Conservation (phyloP, 1,140 invertebrate genomes). For the Sarcophaga bullata region DNA sequence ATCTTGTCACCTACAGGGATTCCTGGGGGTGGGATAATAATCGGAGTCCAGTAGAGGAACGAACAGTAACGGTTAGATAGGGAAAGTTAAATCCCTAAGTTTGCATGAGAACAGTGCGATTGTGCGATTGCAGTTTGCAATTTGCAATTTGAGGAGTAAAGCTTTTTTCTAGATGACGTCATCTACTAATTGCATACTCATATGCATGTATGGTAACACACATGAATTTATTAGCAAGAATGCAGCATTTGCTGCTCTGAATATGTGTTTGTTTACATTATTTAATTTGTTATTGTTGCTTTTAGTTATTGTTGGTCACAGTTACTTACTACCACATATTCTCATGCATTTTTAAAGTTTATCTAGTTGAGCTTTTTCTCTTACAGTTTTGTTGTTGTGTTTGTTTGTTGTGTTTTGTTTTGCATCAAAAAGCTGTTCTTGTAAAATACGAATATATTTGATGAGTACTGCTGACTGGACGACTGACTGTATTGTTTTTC, state of each 20-base stretch:
- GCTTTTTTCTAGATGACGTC: constrained; percentile 35
- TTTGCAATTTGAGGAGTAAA: background rate
- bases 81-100: background rate
- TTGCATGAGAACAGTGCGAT: background rate
- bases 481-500: constrained; percentile 18
- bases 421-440: too few species aligned
- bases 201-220: background rate
- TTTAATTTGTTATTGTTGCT: background rate
- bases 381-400: background rate
- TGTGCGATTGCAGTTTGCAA: background rate
- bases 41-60: background rate
- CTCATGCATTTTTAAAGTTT: background rate
- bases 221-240: background rate
- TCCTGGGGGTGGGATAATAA: too few species aligned
- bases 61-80: background rate
- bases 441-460: background rate
- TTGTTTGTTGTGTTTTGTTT: too few species aligned
- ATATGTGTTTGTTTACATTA: constrained; percentile 10
- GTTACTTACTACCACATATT: background rate
- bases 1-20: too few species aligned
- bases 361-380: constrained; percentile 3
- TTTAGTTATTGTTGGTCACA: too few species aligned
- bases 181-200: background rate
- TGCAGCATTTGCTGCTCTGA: constrained; percentile 23
- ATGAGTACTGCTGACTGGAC: background rate